Conservation (phyloP, 37 sponge, comb jelly and placozoan species). For the Geodia barretti region DNA sequence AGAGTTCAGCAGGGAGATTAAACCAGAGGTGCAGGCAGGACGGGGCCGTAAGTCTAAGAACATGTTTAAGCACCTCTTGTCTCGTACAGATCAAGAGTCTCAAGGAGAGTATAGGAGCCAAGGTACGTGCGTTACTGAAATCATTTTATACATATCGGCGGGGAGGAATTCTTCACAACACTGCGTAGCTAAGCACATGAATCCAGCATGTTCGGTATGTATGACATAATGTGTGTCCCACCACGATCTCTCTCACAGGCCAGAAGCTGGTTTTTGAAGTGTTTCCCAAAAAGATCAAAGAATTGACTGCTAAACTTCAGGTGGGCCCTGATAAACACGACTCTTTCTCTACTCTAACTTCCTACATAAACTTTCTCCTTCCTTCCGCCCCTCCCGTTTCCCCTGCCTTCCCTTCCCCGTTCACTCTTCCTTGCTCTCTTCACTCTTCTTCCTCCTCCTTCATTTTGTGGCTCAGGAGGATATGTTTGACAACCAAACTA, state of each 20-base stretch:
- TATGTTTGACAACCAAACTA: not conserved
- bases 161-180: too few relatives aligned
- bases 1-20: not conserved
- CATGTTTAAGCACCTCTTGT: too few relatives aligned
- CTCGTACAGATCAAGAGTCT: not conserved
- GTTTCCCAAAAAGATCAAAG: conserved; percentile 67
- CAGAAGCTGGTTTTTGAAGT: conserved; percentile 37
- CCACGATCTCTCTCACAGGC: too few relatives aligned
- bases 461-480: too few relatives aligned
- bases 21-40: not conserved
- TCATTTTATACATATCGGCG: too few relatives aligned
- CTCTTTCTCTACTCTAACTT: not conserved
- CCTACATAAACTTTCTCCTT: not conserved
- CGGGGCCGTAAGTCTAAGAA: too few relatives aligned
- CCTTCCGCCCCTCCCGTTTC: not conserved
- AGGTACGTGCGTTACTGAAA: too few relatives aligned
- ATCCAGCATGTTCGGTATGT: too few relatives aligned
- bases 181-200: too few relatives aligned
- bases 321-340: conserved; percentile 17
- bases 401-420: not conserved
- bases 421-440: too few relatives aligned
- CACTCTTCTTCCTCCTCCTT: too few relatives aligned
- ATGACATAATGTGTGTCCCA: too few relatives aligned
- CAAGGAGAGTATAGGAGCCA: not conserved
- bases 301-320: conserved; percentile 42